Evolutionary conservation across 2,797 vertebrate genomes (phyloP).

Genomic region (Artibeus lituratus): DNA sequence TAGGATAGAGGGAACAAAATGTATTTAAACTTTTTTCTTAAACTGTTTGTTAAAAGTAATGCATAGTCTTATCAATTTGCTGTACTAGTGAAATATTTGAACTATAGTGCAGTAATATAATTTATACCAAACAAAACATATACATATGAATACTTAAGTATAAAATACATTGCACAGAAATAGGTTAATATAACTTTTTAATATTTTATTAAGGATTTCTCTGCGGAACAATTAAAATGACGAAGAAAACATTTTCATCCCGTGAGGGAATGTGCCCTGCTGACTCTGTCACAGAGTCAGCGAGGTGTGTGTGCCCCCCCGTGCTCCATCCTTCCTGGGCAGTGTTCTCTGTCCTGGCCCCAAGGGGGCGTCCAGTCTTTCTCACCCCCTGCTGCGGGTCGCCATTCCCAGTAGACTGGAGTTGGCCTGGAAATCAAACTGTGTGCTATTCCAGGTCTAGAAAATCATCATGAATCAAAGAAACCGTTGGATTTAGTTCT

Average conservation of each 20-base stretch:
- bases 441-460: not conserved
- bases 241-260: not conserved
- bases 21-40: not conserved
- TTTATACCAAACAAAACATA: not conserved
- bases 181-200: not conserved
- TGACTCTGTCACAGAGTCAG: not conserved
- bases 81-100: not conserved
- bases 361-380: not conserved
- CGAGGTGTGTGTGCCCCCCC: not conserved
- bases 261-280: not conserved
- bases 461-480: not conserved
- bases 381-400: not conserved
- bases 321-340: not conserved
- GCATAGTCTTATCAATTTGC: not conserved
- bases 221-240: not conserved
- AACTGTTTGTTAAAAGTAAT: slow-evolving; percentile 1
- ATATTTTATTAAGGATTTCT: not conserved
- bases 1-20: not conserved
- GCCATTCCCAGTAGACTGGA: not conserved
- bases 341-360: not conserved
- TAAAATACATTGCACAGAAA: not conserved
- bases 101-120: not conserved
- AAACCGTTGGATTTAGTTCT: not conserved
- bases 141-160: not conserved
- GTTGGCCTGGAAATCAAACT: not conserved